A percentile compares a stretch with the other conserved stretches of the same genome.
These are phyloP conservation scores for Patella pellucida DNA, from an alignment of 2,888 invertebrate species.

Conservation along the genomic window DNA sequence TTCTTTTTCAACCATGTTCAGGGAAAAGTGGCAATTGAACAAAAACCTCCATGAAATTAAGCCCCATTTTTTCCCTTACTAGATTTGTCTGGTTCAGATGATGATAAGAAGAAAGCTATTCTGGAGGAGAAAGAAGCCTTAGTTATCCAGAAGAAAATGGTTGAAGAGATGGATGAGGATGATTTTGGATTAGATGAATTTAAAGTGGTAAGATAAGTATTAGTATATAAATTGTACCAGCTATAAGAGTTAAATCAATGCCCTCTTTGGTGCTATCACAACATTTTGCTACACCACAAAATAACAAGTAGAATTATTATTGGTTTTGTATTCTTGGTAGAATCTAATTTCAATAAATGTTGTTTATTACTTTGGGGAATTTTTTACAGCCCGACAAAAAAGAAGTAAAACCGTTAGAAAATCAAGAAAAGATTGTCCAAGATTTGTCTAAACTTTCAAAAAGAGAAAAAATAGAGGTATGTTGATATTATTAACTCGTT, in stretches of 20 bases:
- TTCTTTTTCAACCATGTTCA: no score
- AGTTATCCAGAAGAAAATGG: constrained; percentile 64
- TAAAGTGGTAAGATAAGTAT: constrained; percentile 62
- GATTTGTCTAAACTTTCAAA: constrained; percentile 84
- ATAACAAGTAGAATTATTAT: no score
- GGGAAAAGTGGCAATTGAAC: no score
- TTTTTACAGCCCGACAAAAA: constrained; percentile 31
- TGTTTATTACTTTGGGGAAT: no score
- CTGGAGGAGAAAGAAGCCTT: constrained; percentile 69
- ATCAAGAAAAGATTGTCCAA: constrained; percentile 76
- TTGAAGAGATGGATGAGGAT: constrained; percentile 63
- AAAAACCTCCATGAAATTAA: no score
- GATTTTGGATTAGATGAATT: constrained; percentile 64
- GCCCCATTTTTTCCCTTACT: not conserved
- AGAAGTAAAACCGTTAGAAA: constrained; percentile 31
- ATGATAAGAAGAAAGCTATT: constrained; percentile 61
- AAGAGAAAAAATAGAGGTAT: constrained; percentile 79
- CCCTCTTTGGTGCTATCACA: not conserved
- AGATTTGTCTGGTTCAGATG: constrained; percentile 59
- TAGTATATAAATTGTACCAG: not conserved
- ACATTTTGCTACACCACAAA: not conserved
- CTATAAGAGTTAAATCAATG: not conserved
- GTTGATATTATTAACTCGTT: not conserved
- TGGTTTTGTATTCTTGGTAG: no score
- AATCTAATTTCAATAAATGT: no score